Conservation (phyloP, 2,113 vertebrate genomes). For the Naja naja region DNA sequence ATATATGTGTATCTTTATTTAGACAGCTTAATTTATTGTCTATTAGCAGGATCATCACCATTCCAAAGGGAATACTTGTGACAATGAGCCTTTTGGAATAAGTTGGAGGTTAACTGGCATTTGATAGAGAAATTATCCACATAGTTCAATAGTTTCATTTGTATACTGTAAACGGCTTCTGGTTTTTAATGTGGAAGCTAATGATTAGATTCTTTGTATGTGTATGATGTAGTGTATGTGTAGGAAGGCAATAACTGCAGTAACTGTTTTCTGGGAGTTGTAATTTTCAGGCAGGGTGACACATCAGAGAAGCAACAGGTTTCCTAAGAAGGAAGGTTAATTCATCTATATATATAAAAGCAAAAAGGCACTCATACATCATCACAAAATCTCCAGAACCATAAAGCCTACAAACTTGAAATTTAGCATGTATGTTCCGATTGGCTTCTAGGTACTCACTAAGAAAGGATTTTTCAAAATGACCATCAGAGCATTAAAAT, state of each 20-base stretch:
- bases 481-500: no score
- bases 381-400: no score
- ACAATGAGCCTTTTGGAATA: neutral
- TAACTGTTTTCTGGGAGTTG: no score
- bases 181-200: conserved; percentile 1
- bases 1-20: neutral
- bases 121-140: neutral
- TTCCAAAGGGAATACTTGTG: neutral
- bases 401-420: no score
- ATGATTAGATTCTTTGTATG: conserved; percentile 6
- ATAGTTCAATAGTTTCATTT: neutral
- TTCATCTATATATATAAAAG: neutral
- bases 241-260: neutral
- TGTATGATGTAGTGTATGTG: neutral
- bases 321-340: neutral
- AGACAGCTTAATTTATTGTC: neutral
- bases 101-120: neutral
- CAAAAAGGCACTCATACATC: no score
- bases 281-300: neutral
- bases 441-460: no score
- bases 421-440: no score
- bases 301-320: neutral
- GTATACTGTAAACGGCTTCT: neutral
- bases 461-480: no score
- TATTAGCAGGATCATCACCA: neutral